Evolutionary conservation across 2,888 invertebrate species (phyloP), one percentile per base, ranked within the genome.

Genomic region (Dynastes grantii): DNA sequence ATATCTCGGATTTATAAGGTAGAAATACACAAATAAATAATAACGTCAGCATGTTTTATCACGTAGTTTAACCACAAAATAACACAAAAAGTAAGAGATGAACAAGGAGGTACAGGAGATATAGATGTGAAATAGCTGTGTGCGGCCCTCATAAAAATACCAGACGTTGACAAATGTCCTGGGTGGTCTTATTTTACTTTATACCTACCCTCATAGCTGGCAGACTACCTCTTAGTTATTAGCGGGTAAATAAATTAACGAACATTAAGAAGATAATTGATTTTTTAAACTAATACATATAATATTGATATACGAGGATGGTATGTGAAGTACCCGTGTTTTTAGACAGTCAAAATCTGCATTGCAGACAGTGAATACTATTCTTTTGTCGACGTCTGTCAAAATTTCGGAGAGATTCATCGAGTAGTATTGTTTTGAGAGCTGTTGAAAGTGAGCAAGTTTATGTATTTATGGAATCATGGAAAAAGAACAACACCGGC

Each of bases 161-260:
- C 78, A 63, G 61, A 53, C 77, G 76, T 70, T 80, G 78, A 78
- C 80, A 80, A 78, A 76, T 78, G 68, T 75, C 70, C 67, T 80
- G 80, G 80, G 80, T 80, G 80, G 80, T 80, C 80, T 73, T 65
- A 70, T 78, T 76, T 78, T 58, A 77, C 65, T 75, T 64, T 78
- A 51, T 71, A 76, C 45, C 45, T 45, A 67, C 78, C 51, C 78
- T 78, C 55, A 45, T 64, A 71, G 68, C 37, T 16, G 58, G 70
- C 75, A 68, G 53, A 55, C 40, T 37, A 45, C 73, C 53, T 76
- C 65, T 22, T 37, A 49, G 22, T 61, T 70, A 70, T 63, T 73
- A 73, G 64, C 73, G 40, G 64, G 32, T 37, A 37, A 64, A 78
- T 53, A 73, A 73, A 78, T 73, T 53, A 73, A 55, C 63, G 9